Base-by-base conservation (phyloP, 2,797 vertebrate species). In the Holocentrus rufus region DNA sequence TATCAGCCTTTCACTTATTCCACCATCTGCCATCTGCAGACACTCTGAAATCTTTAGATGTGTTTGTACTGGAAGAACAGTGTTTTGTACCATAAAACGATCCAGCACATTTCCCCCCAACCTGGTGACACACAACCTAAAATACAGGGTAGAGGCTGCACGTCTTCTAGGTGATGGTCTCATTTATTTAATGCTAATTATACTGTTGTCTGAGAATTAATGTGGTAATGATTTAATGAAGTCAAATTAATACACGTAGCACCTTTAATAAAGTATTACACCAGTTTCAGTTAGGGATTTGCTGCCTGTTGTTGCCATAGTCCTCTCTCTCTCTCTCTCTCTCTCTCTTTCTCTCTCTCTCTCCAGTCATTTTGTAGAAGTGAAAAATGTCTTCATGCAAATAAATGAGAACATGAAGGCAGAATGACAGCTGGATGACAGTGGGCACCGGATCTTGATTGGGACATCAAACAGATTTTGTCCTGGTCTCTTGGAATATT, bases 401-500 rank as follows among this genome's bases (percentile, higher is more conserved):
- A 62, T 22, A 57, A 53, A 7, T 54, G 17, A 55, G 78, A 68
- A 63, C 18, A 18, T 50, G 69, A 72, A 54, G 74, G 50, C 60
- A 34, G 31, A 34, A 34, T 34, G 31, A 34, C 31, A 47, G 72
- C 17, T 50, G 67, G 66, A 82, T 72, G 72, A 72, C 63, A 59
- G 61, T 22, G 47, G 58, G 49, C 46, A 61, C 58, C 68, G 77
- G 71, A 65, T 74, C 80, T 76, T 67, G 62, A 81, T 76, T 27
- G 31, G 69, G 50, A 77, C 77, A 83, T 88, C 81, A 82, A 82
- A 82, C 74, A 61, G 34, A 65, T 70, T 42, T 44, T 27, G 58
- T 42, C 49, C 61, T 67, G 80, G 69, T 85, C 78, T 76, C 76
- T 39, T 65, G 70, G 64, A 63, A 58, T 79, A 80, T 87, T 77